A percentile compares a stretch with the other conserved stretches of the same genome.
These are phyloP conservation scores for Athrips mouffetella DNA, from an alignment of 2,888 invertebrate species.

Conservation along the genomic window DNA sequence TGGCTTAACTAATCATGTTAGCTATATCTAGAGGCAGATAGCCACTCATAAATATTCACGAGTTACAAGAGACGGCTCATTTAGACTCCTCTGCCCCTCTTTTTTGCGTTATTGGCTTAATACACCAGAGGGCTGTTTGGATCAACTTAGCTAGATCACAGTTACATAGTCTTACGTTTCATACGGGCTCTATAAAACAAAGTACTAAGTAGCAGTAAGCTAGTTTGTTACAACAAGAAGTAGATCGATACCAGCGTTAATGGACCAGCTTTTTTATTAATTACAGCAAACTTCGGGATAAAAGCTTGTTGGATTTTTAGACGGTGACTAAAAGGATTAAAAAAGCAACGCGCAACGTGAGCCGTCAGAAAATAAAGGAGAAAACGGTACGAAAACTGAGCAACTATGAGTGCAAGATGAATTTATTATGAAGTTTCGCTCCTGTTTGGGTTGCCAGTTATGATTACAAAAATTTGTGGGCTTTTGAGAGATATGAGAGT, in stretches of 20 bases:
- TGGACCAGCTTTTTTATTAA: slow-evolving; percentile 67
- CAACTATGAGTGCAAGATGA: not conserved
- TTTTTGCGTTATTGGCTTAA: slow-evolving; percentile 74
- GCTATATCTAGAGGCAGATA: slow-evolving; percentile 47
- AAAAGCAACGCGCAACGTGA: not conserved
- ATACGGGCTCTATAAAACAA: too few species aligned
- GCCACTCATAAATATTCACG: slow-evolving; percentile 74
- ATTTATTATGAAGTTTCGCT: not conserved
- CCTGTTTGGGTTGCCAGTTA: not conserved
- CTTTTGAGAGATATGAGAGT: slow-evolving; percentile 13
- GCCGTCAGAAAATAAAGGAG: not conserved
- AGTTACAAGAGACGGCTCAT: slow-evolving; percentile 72
- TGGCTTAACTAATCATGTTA: slow-evolving; percentile 48
- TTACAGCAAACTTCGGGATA: slow-evolving; percentile 42
- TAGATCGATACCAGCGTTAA: slow-evolving; percentile 64
- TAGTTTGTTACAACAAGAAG: slow-evolving; percentile 37
- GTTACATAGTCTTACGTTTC: too few species aligned
- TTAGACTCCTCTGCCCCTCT: slow-evolving; percentile 63
- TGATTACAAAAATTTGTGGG: not conserved
- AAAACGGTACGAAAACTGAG: not conserved
- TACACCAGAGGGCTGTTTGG: slow-evolving; percentile 66
- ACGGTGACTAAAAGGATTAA: slow-evolving; percentile 6
- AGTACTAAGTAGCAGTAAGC: too few species aligned
- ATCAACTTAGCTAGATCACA: too few species aligned
- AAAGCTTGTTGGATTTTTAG: slow-evolving; percentile 23